These are phyloP conservation scores for Lithobates pipiens DNA, from an alignment of 2,797 vertebrate genomes.

Conservation along the genomic window DNA sequence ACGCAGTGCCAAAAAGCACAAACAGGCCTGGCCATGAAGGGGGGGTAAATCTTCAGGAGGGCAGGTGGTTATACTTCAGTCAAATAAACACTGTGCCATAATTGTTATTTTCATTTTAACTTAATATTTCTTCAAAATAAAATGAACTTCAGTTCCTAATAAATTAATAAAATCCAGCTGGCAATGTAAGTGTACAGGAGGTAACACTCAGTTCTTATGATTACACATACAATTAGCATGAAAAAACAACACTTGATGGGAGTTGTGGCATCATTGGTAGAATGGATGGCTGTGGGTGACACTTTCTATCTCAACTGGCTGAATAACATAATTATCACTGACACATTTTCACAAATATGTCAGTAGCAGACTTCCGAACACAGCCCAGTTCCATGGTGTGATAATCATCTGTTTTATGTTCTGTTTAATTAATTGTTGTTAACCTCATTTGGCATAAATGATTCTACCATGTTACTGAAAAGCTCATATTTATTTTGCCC, in stretches of 20 bases:
- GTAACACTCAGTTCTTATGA: not conserved
- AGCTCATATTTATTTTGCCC: too few relatives aligned
- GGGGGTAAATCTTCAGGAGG: too few relatives aligned
- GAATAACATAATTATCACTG: not conserved
- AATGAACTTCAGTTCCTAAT: not conserved
- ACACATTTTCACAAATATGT: slow-evolving; percentile 7
- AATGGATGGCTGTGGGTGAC: slow-evolving; percentile 5
- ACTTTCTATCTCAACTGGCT: not conserved
- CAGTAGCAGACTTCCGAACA: slow-evolving; percentile 6
- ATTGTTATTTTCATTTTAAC: too few relatives aligned
- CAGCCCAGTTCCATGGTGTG: not conserved
- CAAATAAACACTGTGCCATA: too few relatives aligned
- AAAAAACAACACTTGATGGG: slow-evolving; percentile 3
- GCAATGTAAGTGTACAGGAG: not conserved
- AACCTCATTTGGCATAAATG: not conserved
- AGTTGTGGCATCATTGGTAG: slow-evolving; percentile 2
- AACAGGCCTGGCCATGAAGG: too few relatives aligned
- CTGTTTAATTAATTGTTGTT: not conserved
- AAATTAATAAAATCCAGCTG: not conserved
- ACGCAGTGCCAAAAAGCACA: too few relatives aligned
- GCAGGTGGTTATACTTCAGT: too few relatives aligned
- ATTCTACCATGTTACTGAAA: too few relatives aligned
- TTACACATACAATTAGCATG: not conserved
- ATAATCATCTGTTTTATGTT: slow-evolving; percentile 6
- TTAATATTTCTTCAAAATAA: too few relatives aligned